Evolutionary conservation across 1,140 invertebrate species (phyloP), one percentile per base, ranked within the genome.

Genomic region (Ceratina australensis): DNA sequence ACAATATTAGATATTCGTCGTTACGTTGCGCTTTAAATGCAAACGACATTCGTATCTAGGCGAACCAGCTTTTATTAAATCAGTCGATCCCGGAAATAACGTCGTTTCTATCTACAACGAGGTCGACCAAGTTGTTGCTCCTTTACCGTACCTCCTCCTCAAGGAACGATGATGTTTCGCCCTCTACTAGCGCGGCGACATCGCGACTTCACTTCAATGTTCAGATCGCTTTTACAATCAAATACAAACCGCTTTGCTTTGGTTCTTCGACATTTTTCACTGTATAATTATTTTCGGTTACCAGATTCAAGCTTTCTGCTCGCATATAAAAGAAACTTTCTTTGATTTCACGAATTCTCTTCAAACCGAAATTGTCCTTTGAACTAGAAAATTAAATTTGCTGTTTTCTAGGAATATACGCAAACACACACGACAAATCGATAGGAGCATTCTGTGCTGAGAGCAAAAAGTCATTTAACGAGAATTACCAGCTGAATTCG

Each of bases 41-140:
- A 64, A 72, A 2, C 20, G 10, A 16, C 64, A 10, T 60, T 68
- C 54, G 49, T 56, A n/a, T 15, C 33, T n/a, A 20, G 66, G n/a
- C 49, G 78, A 59, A 69, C 66, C 65, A 24, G 33, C 50, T 76
- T 65, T 75, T 69, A 76, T 80, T 71, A 59, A 76, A 80, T 76
- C 73, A 80, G 50, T 78, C 50, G 47, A 71, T 73, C 12, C 24
- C n/a, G 24, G 61, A 54, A 65, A 72, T 73, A 78, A 78, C n/a
- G 69, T 73, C 52, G 22, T 78, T 78, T 78, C 69, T 65, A 73
- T 33, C 52, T 59, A 59, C 28, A 78, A 72, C 67, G 22, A 66
- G 69, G 76, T 78, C 49, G 60, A 13, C 4, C 60, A n/a, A 63
- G 42, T 60, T 50, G 33, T 2, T 47, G 28, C 56, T 18, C 42